Conservation (phyloP, 2,797 vertebrate genomes). For the Platalea minor region DNA sequence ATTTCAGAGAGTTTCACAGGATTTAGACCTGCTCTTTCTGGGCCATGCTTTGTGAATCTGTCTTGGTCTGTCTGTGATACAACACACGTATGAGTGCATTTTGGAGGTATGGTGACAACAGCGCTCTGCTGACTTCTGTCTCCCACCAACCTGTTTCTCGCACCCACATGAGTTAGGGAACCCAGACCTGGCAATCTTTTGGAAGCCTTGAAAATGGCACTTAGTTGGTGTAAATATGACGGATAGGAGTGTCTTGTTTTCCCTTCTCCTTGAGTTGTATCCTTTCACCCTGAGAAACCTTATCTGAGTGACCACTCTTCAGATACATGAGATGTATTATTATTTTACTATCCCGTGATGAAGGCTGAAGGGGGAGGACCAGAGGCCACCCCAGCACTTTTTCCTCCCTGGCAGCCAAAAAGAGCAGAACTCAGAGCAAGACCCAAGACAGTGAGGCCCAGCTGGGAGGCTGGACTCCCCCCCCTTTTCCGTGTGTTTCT, state of each 20-base stretch:
- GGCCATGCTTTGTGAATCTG: background rate
- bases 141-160: background rate
- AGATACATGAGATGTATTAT: background rate
- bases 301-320: background rate
- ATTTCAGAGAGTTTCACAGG: background rate
- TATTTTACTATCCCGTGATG: background rate
- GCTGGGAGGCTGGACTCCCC: background rate
- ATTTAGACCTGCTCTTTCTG: background rate
- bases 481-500: background rate
- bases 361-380: background rate
- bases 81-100: accelerated
- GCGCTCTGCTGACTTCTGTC: background rate
- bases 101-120: background rate
- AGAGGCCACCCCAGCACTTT: background rate
- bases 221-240: background rate
- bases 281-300: background rate
- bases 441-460: background rate
- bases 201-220: background rate
- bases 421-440: background rate
- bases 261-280: background rate
- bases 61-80: background rate
- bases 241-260: background rate
- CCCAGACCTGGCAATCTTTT: background rate
- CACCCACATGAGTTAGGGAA: background rate
- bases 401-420: background rate